These are phyloP conservation scores for Scomber japonicus DNA, from an alignment of 2,113 vertebrate species.

Conservation along the genomic window DNA sequence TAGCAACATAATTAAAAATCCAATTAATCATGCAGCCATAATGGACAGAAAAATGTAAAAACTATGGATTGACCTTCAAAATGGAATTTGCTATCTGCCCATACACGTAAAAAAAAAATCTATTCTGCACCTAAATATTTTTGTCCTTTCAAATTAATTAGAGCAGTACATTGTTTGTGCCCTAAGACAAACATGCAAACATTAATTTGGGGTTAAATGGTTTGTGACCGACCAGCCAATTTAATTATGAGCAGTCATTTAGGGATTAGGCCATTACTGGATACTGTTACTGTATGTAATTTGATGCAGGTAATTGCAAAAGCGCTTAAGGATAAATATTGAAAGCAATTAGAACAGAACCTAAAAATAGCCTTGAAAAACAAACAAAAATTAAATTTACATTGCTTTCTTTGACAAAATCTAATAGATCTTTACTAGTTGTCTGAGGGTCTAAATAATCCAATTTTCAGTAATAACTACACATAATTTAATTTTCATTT, in stretches of 20 bases:
- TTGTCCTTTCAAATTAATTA: conserved; percentile 56
- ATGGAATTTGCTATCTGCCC: conserved; percentile 53
- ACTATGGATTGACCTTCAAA: conserved; percentile 77
- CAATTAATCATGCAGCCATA: conserved; percentile 80
- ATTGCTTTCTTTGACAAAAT: not conserved
- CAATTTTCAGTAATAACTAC: too few species aligned
- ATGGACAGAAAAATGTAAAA: conserved; percentile 77
- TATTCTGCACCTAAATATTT: conserved; percentile 33
- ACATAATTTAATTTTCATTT: not conserved
- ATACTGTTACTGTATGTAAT: conserved; percentile 5
- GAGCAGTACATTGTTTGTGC: conserved; percentile 36
- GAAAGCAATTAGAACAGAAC: not conserved
- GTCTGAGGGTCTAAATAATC: not conserved
- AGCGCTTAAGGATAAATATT: not conserved
- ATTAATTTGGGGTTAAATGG: conserved; percentile 52
- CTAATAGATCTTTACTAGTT: not conserved
- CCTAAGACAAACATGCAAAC: conserved; percentile 55
- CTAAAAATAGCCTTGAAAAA: not conserved
- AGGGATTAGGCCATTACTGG: conserved; percentile 31
- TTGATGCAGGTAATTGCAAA: conserved; percentile 18
- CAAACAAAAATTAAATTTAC: not conserved
- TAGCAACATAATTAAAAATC: conserved; percentile 84
- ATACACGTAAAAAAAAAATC: conserved; percentile 16
- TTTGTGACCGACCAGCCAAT: conserved; percentile 46
- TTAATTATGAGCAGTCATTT: conserved; percentile 62